Base-by-base conservation (phyloP, 2,113 vertebrate genomes). In the Centropristis striata region DNA sequence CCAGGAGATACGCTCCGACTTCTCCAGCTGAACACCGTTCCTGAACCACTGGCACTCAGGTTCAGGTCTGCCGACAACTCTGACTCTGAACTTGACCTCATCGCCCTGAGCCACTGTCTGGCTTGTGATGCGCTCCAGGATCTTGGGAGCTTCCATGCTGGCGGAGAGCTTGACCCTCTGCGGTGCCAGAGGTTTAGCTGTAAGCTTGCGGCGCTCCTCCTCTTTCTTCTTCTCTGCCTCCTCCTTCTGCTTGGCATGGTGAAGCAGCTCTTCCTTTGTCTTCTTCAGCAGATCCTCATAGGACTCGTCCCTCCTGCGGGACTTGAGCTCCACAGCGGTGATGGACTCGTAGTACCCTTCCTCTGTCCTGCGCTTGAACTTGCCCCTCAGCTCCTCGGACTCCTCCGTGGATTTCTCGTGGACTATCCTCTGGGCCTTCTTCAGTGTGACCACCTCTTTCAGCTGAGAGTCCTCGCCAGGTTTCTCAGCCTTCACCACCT, bases 291-390 rank as follows among this genome's bases (percentile, higher is more conserved):
- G 93, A 50, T 95, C 98, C 82, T 99, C 97, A 20, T 99, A 99
- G 32, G 96, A 96, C 39, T 99, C 98, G 70, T 99, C 97, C 89
- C 96, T 98, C 87, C 96, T 98, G 0, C 97, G 97, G 81, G 97
- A 96, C 85, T 99, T 99, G 25, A 99, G 96, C 78, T 99, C 98
- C 72, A 99, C 97, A 0, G 98, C 98, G 0, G 97, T 98, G 46
- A 99, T 98, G 73, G 98, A 98, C 94, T 99, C 98, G 1, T 97
- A 99, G 75, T 99, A 99, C 1, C 98, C 98, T 78, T 99, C 98
- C 85, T 99, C 97, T 1, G 97, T 99, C 54, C 98, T 96, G 81
- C 98, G 97, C 64, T 99, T 99, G 91, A 99, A 99, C 92, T 99
- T 99, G 85, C 97, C 96, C 46, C 96, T 97, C 42, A 99, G 93